Percentiles rank a stretch among this genome's conserved stretches.
Evolutionary conservation across 37 sponge, comb jelly and placozoan species (phyloP).

Genomic region (Theonella swinhoei): DNA sequence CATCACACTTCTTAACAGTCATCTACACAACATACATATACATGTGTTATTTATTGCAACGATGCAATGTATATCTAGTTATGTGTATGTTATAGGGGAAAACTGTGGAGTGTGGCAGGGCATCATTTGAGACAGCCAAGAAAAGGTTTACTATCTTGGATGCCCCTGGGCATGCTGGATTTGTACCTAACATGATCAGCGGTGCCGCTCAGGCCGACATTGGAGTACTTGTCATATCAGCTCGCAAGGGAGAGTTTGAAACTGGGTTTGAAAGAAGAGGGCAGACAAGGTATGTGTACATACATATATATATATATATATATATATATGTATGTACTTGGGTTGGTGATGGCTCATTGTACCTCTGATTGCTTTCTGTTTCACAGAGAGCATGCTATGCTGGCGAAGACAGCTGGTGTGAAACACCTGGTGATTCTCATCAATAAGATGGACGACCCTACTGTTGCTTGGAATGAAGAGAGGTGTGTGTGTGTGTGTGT

Average conservation of each 20-base stretch:
- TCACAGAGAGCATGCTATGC: conserved; percentile 93
- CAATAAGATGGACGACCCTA: conserved; percentile 99
- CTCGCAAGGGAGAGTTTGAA: conserved; percentile 98
- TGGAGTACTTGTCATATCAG: conserved; percentile 96
- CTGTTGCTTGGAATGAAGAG: conserved; percentile 89
- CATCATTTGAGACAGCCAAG: conserved; percentile 94
- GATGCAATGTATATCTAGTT: background rate
- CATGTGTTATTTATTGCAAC: background rate
- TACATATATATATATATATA: no score
- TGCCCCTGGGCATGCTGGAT: conserved; percentile 98
- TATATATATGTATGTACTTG: background rate
- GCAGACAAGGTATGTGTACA: conserved; percentile 90
- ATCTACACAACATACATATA: background rate
- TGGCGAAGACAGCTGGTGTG: conserved; percentile 98
- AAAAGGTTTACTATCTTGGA: conserved; percentile 96
- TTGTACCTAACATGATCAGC: conserved; percentile 99
- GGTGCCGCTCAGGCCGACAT: conserved; percentile 98
- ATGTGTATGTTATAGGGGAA: conserved; percentile 73
- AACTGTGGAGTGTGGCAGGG: conserved; percentile 97
- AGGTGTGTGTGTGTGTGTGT: conserved; percentile 30
- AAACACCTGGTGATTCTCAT: conserved; percentile 94
- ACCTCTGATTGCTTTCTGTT: background rate
- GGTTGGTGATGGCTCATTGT: background rate
- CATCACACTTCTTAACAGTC: background rate
- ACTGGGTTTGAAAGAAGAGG: conserved; percentile 98